Evolutionary conservation across 2,113 vertebrate genomes (phyloP).

Genomic region (Centrocercus urophasianus): DNA sequence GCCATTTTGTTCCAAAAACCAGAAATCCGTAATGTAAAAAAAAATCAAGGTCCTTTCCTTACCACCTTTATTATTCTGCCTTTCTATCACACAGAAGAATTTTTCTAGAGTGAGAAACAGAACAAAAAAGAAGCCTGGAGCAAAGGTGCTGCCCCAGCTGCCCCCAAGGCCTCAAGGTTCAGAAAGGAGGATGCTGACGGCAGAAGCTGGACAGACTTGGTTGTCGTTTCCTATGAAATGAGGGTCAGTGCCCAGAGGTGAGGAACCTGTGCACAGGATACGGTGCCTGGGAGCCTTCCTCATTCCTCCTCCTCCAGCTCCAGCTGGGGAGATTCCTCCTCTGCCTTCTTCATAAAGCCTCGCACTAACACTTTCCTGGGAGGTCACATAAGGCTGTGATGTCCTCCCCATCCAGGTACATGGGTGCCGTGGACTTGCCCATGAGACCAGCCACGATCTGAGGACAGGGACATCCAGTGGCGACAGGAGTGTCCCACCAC

Average conservation of each 20-base stretch:
- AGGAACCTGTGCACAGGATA: not conserved
- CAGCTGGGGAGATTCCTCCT: not conserved
- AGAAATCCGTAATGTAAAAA: fast-evolving
- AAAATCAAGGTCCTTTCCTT: not conserved
- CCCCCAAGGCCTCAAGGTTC: not conserved
- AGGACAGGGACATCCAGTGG: fast-evolving
- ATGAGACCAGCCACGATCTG: fast-evolving
- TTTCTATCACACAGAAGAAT: not conserved
- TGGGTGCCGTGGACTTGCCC: fast-evolving
- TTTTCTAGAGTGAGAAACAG: not conserved
- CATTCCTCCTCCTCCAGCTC: not conserved
- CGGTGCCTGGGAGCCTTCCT: not conserved
- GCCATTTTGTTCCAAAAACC: not conserved
- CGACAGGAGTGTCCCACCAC: not conserved
- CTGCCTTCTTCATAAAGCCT: not conserved
- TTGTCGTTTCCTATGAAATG: not conserved
- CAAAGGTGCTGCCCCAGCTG: not conserved
- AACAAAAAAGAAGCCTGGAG: not conserved
- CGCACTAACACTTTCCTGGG: fast-evolving
- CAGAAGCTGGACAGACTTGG: not conserved
- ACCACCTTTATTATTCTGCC: not conserved
- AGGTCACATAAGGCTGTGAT: fast-evolving
- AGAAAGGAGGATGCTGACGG: not conserved
- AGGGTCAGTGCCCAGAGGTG: not conserved
- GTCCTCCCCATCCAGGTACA: fast-evolving